phyloP scores from a whole-genome alignment of 2,888 invertebrate species.

The Macropis europaea region DNA sequence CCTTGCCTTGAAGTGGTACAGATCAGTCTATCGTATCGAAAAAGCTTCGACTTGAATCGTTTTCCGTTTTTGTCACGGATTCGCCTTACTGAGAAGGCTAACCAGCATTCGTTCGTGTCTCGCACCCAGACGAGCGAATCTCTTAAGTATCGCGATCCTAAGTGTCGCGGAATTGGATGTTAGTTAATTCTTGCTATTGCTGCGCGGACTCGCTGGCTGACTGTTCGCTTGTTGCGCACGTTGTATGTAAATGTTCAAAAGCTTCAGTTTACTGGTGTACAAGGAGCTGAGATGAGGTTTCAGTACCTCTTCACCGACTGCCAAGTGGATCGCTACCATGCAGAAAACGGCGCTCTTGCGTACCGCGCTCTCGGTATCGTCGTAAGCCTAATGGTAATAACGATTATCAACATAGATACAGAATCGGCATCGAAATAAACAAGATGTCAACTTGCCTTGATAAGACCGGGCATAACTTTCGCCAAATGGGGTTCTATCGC shows the following conservation, averaged over 20 bases:
- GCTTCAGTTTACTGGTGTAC: constrained; percentile 93
- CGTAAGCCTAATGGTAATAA: constrained; percentile 86
- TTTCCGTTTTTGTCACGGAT: constrained; percentile 58
- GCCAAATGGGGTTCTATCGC: constrained; percentile 88
- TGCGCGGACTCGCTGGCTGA: constrained; percentile 80
- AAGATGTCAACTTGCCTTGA: constrained; percentile 83
- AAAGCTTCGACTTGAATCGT: constrained; percentile 25
- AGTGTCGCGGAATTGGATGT: constrained; percentile 71
- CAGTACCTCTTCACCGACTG: constrained; percentile 92
- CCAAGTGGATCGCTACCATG: constrained; percentile 95
- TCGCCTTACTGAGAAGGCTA: constrained; percentile 74
- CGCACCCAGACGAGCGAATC: constrained; percentile 72
- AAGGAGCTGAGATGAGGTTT: constrained; percentile 90
- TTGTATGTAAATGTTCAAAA: constrained; percentile 90
- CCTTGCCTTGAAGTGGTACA: constrained; percentile 13
- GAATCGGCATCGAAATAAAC: not conserved
- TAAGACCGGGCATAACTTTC: constrained; percentile 92
- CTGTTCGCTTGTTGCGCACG: constrained; percentile 82
- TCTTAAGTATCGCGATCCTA: constrained; percentile 75
- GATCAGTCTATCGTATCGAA: constrained; percentile 48
- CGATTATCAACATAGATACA: not conserved
- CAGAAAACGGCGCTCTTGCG: constrained; percentile 98
- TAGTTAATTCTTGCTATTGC: constrained; percentile 76
- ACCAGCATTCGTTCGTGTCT: constrained; percentile 74
- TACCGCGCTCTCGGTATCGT: constrained; percentile 94